phyloP scores from a whole-genome alignment of 2,888 invertebrate species.

The Volucella zonaria region DNA sequence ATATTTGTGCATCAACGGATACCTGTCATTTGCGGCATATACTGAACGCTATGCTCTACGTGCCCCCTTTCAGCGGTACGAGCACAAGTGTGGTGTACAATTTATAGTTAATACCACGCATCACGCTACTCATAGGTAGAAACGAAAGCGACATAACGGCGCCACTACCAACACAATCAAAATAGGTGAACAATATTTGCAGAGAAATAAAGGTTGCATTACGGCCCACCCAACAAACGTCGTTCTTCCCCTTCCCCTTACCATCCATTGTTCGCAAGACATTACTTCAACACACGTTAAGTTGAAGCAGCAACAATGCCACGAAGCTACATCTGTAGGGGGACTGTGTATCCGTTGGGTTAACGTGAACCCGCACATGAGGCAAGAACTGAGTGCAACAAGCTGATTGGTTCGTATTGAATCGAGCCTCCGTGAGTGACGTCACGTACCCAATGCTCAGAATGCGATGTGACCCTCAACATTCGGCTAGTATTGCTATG shows the following conservation, averaged over 20 bases:
- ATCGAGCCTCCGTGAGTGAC: conserved; percentile 71
- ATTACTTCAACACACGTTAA: background rate
- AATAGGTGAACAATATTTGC: conserved; percentile 26
- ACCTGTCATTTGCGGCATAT: conserved; percentile 1
- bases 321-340: background rate
- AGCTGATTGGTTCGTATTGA: conserved; percentile 57
- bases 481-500: background rate
- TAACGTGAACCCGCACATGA: conserved; percentile 15
- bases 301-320: background rate
- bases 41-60: background rate
- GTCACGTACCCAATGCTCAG: conserved; percentile 58
- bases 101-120: conserved; percentile 20
- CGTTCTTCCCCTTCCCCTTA: conserved; percentile 2
- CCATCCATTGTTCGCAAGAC: background rate
- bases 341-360: background rate
- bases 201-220: conserved; percentile 18
- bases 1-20: conserved; percentile 1
- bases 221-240: background rate
- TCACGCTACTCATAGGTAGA: conserved; percentile 23
- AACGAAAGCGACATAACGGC: conserved; percentile 44
- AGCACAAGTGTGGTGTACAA: background rate
- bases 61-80: background rate
- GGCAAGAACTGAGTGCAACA: conserved; percentile 20
- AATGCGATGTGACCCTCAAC: conserved; percentile 43
- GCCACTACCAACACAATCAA: conserved; percentile 2